Evolutionary conservation across 2,113 vertebrate species (phyloP).

Genomic region (Lagopus muta): DNA sequence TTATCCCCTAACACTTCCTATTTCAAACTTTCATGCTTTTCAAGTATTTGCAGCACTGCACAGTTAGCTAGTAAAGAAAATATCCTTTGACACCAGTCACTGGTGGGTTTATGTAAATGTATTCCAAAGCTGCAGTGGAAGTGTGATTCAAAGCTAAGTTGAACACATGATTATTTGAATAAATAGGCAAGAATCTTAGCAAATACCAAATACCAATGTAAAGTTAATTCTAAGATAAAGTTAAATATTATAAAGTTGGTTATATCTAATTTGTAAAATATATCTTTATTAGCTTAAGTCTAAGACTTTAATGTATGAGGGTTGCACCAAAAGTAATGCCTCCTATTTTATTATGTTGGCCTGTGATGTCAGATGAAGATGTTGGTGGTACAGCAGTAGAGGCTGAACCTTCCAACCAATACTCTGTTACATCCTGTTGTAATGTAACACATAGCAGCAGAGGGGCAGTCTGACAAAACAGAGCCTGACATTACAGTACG

Average conservation of each 20-base stretch:
- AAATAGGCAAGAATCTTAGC: neutral
- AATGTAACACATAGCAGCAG: no score
- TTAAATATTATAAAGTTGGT: slow-evolving; percentile 6
- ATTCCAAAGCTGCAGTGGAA: neutral
- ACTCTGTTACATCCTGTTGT: no score
- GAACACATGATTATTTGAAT: neutral
- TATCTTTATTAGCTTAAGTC: neutral
- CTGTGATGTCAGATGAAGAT: no score
- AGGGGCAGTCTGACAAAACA: no score
- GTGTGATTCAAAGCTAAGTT: neutral
- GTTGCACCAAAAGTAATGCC: no score
- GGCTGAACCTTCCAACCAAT: no score
- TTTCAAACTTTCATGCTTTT: neutral
- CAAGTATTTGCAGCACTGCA: neutral
- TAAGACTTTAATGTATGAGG: neutral
- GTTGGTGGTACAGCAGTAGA: no score
- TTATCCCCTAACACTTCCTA: neutral
- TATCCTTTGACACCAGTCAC: neutral
- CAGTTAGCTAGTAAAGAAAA: neutral
- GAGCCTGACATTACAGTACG: no score
- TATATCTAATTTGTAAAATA: neutral
- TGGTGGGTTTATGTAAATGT: neutral
- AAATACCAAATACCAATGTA: neutral
- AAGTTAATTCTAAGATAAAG: slow-evolving; percentile 5
- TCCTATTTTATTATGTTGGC: no score